These are phyloP conservation scores for Taphrorychus bicolor DNA, from an alignment of 2,888 invertebrate genomes.

Conservation along the genomic window DNA sequence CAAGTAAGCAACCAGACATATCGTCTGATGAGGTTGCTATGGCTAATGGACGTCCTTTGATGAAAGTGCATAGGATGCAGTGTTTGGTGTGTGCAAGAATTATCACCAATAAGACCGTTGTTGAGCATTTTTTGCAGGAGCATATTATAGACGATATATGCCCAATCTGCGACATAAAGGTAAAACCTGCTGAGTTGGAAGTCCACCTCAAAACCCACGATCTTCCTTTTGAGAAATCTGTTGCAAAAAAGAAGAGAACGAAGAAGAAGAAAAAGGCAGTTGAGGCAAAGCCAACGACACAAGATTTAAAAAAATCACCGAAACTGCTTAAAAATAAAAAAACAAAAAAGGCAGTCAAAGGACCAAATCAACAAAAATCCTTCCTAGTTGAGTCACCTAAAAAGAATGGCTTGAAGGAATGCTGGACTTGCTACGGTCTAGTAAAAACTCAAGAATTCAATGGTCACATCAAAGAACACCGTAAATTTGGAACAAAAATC, in stretches of 20 bases:
- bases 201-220: no score
- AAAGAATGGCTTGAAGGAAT: not conserved
- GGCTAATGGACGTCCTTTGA: not conserved
- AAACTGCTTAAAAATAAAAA: no score
- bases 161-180: not conserved
- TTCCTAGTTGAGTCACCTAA: not conserved
- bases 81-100: not conserved
- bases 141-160: not conserved
- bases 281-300: no score
- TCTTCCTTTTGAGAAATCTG: no score
- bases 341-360: no score
- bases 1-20: no score
- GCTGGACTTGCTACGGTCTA: not conserved
- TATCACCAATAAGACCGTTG: not conserved
- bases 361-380: no score
- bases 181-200: no score
- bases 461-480: not conserved
- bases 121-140: not conserved
- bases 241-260: no score
- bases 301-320: no score
- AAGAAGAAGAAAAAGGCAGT: no score
- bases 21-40: not conserved
- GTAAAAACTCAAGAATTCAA: not conserved
- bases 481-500: not conserved
- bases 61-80: not conserved